Evolutionary conservation across 2,113 vertebrate genomes (phyloP).

Genomic region (Rhynchopsitta pachyrhyncha): DNA sequence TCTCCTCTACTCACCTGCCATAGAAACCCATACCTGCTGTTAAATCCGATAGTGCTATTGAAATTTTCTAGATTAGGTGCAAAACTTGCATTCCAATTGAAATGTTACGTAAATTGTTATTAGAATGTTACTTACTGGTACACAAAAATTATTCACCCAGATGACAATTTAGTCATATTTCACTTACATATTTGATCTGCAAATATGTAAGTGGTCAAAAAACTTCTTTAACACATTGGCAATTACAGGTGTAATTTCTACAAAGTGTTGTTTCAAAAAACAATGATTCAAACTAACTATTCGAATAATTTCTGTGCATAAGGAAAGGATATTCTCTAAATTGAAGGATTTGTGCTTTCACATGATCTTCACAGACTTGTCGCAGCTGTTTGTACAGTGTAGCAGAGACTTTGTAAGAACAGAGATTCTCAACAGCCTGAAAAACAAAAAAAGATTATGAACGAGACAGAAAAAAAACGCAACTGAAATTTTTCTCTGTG

Average conservation of each 20-base stretch:
- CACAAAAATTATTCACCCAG: neutral
- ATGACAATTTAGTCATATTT: neutral
- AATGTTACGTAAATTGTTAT: neutral
- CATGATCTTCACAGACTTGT: slow-evolving; percentile 82
- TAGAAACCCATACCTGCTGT: neutral
- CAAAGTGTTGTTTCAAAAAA: neutral
- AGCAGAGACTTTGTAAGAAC: slow-evolving; percentile 82
- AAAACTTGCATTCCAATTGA: neutral
- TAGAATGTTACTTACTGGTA: neutral
- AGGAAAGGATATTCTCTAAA: slow-evolving; percentile 85
- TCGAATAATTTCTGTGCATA: neutral
- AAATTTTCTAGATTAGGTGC: neutral
- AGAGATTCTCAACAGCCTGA: slow-evolving; percentile 85
- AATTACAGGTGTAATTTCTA: neutral
- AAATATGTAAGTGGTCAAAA: neutral
- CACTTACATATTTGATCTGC: neutral
- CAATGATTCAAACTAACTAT: neutral
- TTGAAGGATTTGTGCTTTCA: slow-evolving; percentile 79
- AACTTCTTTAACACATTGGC: neutral
- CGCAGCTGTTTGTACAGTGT: slow-evolving; percentile 81
- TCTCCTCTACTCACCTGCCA: neutral
- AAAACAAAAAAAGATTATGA: neutral
- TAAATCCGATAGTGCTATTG: neutral
- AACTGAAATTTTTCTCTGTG: neutral
- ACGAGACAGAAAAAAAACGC: neutral